Evolutionary conservation across 2,797 vertebrate genomes (phyloP).

Genomic region (Sternotherus odoratus): DNA sequence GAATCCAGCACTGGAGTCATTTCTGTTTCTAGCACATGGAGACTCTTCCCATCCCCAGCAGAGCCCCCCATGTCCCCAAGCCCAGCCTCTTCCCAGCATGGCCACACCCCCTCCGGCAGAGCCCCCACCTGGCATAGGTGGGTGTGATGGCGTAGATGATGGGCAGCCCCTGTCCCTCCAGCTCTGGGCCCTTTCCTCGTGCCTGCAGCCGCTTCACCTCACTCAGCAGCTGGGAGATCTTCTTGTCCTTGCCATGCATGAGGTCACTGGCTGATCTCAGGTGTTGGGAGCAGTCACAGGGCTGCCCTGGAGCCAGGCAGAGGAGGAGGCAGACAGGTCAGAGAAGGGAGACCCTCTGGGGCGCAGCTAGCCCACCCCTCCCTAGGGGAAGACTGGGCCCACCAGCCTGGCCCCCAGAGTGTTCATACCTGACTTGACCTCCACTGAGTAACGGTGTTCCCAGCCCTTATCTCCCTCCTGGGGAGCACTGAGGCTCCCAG

Average conservation of each 20-base stretch:
- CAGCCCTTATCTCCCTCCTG: neutral
- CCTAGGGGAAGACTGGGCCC: too few relatives aligned
- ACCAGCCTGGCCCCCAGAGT: neutral
- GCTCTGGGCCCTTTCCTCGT: slow-evolving; percentile 77
- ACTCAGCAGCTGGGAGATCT: slow-evolving; percentile 85
- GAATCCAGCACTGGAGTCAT: neutral
- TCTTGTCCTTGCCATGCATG: slow-evolving; percentile 83
- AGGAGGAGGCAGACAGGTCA: neutral
- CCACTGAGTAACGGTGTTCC: neutral
- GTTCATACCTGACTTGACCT: neutral
- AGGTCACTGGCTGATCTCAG: slow-evolving; percentile 73
- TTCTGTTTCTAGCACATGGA: neutral
- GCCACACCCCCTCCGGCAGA: neutral
- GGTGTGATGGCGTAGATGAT: slow-evolving; percentile 91
- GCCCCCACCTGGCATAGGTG: slow-evolving; percentile 84
- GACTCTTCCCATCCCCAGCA: neutral
- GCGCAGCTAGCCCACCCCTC: neutral
- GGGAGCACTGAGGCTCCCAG: neutral
- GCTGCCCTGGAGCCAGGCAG: slow-evolving; percentile 84
- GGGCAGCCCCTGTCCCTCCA: slow-evolving; percentile 74
- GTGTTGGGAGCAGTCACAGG: slow-evolving; percentile 87
- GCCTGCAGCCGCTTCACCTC: slow-evolving; percentile 85
- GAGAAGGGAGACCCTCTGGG: neutral
- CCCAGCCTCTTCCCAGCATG: neutral
- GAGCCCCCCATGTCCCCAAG: neutral